Base-by-base conservation (phyloP, 2,888 invertebrate species). In the Netelia inedita region DNA sequence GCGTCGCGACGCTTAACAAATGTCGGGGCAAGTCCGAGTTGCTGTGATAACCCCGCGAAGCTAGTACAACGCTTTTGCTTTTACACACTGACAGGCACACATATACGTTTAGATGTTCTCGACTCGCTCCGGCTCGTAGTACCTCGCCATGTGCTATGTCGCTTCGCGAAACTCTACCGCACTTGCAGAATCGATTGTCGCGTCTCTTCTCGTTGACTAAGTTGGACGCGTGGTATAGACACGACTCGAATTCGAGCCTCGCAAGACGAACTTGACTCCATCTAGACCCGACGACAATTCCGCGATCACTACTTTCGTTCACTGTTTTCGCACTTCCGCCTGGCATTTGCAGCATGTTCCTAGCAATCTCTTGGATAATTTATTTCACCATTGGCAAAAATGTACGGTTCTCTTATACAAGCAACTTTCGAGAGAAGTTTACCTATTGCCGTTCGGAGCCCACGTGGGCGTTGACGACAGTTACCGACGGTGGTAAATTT, bases 1-100 rank as follows among this genome's bases (percentile, higher is more conserved):
- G 85, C 89, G 90, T 89, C 90, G 89, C 88, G 89, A 90, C 89
- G 87, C 86, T 90, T 76, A 90, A 90, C 90, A 91, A 91, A 91
- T 88, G 87, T 63, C 86, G 75, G 41, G 68, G 46, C 72, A 43
- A 55, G 71, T 46, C 57, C 61, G 43, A 19, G 35, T 79, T 63
- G 66, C 83, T 79, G 82, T 87, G 81, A 84, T 82, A 86, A 73
- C 75, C 76, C 71, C 28, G 50, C 23, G 21, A 19, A 35, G 71
- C 61, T 59, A 16, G 43, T 50, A 46, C 61, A 80, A 78, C 19
- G 59, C 46, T 21, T 41, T 35, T 72, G 66, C 66, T 76, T 72
- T 83, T 71, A 55, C 28, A 55, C 46, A 73, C 10, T 61, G n/a
- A 82, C 19, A 73, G 43, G 61, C 23, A 41, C 14, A 73, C 43